Evolutionary conservation across 1,140 invertebrate genomes (phyloP).

Genomic region (Vanessa atalanta): DNA sequence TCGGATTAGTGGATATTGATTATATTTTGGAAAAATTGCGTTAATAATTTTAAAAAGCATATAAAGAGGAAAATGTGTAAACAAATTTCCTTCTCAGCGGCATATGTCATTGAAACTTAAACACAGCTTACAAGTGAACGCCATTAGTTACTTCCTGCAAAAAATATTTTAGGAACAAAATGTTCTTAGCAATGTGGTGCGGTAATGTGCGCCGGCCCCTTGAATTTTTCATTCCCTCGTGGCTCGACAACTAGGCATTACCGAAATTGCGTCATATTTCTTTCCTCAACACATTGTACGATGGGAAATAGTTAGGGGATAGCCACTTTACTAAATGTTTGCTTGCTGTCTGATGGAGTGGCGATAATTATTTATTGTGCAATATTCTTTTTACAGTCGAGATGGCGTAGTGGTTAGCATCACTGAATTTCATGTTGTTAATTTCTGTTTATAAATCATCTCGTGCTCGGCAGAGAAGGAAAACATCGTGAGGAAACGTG

Average conservation of each 20-base stretch:
- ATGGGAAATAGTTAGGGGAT: conserved; percentile 72
- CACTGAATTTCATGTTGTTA: too few species aligned
- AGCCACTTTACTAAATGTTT: conserved; percentile 58
- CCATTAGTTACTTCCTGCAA: conserved; percentile 52
- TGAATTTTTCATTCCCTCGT: conserved; percentile 80
- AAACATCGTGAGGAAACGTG: too few species aligned
- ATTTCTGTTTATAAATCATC: too few species aligned
- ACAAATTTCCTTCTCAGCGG: neutral
- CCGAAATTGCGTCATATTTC: conserved; percentile 80
- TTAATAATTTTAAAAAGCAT: neutral
- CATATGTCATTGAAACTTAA: conserved; percentile 45
- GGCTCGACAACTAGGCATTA: conserved; percentile 79
- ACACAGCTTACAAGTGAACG: conserved; percentile 49
- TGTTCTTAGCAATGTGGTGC: conserved; percentile 71
- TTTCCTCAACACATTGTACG: conserved; percentile 70
- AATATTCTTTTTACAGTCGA: neutral
- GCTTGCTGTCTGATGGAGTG: conserved; percentile 38
- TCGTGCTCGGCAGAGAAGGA: too few species aligned
- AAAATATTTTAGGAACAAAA: conserved; percentile 55
- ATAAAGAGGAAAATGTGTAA: neutral
- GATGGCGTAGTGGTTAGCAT: neutral
- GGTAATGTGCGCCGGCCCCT: conserved; percentile 73
- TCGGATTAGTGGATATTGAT: too few species aligned
- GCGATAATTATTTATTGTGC: conserved; percentile 47
- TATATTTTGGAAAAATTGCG: neutral